A percentile compares a stretch with the other conserved stretches of the same genome.
phyloP scores from a whole-genome alignment of 2,113 vertebrate species.

The Pangasianodon gigas region DNA sequence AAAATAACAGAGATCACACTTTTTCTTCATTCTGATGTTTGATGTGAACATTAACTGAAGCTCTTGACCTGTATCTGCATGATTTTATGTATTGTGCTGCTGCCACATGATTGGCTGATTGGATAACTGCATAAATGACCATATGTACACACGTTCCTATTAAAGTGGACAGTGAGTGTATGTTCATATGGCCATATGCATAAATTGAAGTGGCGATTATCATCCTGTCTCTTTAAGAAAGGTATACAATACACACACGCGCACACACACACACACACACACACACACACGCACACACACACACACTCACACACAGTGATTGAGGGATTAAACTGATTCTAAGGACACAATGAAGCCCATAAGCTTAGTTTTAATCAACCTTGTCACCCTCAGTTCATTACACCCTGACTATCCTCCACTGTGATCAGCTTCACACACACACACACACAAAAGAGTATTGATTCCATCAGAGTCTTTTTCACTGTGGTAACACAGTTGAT shows the following conservation, averaged over 20 bases:
- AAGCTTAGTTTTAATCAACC: slow-evolving; percentile 64
- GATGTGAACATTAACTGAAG: no score
- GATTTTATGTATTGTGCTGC: no score
- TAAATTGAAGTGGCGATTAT: not conserved
- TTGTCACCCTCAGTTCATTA: slow-evolving; percentile 26
- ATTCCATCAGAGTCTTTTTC: slow-evolving; percentile 33
- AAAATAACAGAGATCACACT: no score
- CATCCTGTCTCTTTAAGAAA: not conserved
- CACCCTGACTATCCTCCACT: slow-evolving; percentile 9
- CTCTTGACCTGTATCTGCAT: no score
- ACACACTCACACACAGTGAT: not conserved
- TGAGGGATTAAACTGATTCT: slow-evolving; percentile 55
- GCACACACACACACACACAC: not conserved
- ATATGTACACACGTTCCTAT: no score
- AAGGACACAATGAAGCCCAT: slow-evolving; percentile 47
- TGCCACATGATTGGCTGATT: no score
- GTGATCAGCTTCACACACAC: slow-evolving; percentile 28
- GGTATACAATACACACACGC: not conserved
- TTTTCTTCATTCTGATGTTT: no score
- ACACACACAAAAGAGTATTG: slow-evolving; percentile 12
- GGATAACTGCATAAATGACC: no score
- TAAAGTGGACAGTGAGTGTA: not conserved
- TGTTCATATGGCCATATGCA: not conserved
- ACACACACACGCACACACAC: not conserved
- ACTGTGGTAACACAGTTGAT: slow-evolving; percentile 30